These are phyloP conservation scores for Leptobrachium ailaonicum DNA, from an alignment of 2,113 vertebrate genomes.

Conservation along the genomic window DNA sequence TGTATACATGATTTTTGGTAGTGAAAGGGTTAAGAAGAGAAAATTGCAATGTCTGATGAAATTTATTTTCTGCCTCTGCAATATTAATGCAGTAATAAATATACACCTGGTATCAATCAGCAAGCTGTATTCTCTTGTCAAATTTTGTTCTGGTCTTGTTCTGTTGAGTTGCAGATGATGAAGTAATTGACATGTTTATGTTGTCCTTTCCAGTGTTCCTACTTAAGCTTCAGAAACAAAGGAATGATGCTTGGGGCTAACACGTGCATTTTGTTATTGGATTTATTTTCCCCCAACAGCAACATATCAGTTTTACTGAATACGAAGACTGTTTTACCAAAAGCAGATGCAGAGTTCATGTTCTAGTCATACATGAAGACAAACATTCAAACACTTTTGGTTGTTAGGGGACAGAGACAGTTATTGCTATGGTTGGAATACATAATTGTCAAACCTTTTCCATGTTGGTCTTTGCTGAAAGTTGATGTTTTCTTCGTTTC, in stretches of 20 bases:
- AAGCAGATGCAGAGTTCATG: neutral
- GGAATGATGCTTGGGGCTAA: too few species aligned
- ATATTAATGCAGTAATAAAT: conserved; percentile 7
- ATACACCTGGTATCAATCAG: conserved; percentile 8
- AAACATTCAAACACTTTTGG: too few species aligned
- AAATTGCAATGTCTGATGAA: neutral
- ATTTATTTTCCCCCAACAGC: conserved; percentile 6
- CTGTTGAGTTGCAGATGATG: conserved; percentile 5
- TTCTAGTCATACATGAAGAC: neutral
- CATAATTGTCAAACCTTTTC: too few species aligned
- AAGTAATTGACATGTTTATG: conserved; percentile 7
- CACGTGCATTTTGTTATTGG: neutral
- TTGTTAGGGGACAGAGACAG: too few species aligned
- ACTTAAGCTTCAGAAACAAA: neutral
- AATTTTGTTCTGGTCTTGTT: neutral
- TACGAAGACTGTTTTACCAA: neutral
- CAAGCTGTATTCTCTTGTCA: conserved; percentile 6
- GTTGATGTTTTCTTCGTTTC: too few species aligned
- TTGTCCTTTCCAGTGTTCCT: neutral
- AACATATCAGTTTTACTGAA: neutral
- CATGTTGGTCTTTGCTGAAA: too few species aligned
- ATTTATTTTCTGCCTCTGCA: neutral
- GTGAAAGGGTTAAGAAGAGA: too few species aligned
- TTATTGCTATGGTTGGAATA: too few species aligned
- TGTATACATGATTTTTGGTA: too few species aligned